Conservation (phyloP, 2,113 vertebrate species). For the Capreolus pygargus region DNA sequence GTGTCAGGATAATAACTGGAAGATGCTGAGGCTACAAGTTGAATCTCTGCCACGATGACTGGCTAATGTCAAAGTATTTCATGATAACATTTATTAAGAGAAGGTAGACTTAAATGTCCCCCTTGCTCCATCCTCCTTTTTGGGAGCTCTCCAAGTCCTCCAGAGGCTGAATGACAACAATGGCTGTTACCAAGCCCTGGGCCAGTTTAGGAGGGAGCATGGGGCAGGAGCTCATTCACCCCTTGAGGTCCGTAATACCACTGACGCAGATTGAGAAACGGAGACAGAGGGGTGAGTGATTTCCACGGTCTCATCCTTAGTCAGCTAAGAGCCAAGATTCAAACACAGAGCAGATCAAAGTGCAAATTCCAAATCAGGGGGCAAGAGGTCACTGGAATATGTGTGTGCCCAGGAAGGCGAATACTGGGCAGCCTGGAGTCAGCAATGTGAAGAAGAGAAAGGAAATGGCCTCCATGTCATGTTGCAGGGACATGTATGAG, state of each 20-base stretch:
- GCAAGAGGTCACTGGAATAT: background rate
- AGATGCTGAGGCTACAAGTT: no score
- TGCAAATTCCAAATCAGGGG: background rate
- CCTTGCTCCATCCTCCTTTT: background rate
- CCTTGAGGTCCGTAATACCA: background rate
- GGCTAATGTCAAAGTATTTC: background rate
- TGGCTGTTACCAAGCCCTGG: background rate
- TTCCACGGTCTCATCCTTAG: background rate
- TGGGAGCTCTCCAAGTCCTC: background rate
- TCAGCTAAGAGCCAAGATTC: background rate
- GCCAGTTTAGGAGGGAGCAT: background rate
- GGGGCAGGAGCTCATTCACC: background rate
- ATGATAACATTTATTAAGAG: background rate
- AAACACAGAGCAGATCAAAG: background rate
- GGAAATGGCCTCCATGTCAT: accelerated
- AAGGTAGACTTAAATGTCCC: background rate
- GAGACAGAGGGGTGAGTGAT: background rate
- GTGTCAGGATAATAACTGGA: background rate
- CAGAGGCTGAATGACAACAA: background rate
- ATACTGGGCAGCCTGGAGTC: background rate
- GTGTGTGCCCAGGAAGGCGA: background rate
- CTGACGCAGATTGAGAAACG: background rate
- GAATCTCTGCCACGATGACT: accelerated
- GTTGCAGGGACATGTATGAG: accelerated
- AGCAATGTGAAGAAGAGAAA: background rate